Percentiles rank a stretch among this genome's conserved stretches.
Conservation (phyloP, 2,113 vertebrate genomes). For the Aldabrachelys gigantea region DNA sequence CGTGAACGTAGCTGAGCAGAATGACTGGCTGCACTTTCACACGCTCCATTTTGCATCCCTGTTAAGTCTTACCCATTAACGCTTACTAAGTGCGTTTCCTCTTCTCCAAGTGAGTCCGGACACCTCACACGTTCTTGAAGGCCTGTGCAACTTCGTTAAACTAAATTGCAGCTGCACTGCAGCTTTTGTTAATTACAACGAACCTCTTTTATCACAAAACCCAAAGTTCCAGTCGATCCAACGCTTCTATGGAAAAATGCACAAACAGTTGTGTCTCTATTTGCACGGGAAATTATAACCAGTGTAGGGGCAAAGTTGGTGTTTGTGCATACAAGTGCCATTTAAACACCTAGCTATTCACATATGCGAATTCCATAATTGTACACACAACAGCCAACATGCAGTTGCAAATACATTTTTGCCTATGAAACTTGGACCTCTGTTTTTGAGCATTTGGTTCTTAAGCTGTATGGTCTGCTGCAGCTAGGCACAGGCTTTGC, state of each 20-base stretch:
- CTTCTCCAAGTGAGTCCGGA: too few relatives aligned
- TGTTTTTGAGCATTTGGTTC: accelerated
- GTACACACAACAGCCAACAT: accelerated
- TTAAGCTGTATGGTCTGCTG: neutral
- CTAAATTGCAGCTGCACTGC: neutral
- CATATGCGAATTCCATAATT: accelerated
- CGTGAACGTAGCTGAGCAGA: neutral
- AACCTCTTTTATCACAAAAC: neutral
- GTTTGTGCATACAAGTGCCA: neutral
- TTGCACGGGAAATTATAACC: neutral
- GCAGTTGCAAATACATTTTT: accelerated
- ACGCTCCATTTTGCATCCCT: too few relatives aligned
- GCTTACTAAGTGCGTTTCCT: too few relatives aligned
- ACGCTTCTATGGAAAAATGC: neutral
- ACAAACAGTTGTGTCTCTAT: neutral
- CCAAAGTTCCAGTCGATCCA: neutral
- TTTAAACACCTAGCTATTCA: neutral
- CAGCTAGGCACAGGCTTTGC: accelerated
- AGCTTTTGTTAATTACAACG: neutral
- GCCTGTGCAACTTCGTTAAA: neutral
- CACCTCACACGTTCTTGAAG: neutral
- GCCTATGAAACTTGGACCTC: accelerated
- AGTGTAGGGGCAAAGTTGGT: neutral
- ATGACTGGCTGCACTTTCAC: too few relatives aligned
- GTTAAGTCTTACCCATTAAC: too few relatives aligned